A percentile compares a stretch with the other conserved stretches of the same genome.
phyloP scores from a whole-genome alignment of 1,140 invertebrate genomes.

The Ruditapes philippinarum region DNA sequence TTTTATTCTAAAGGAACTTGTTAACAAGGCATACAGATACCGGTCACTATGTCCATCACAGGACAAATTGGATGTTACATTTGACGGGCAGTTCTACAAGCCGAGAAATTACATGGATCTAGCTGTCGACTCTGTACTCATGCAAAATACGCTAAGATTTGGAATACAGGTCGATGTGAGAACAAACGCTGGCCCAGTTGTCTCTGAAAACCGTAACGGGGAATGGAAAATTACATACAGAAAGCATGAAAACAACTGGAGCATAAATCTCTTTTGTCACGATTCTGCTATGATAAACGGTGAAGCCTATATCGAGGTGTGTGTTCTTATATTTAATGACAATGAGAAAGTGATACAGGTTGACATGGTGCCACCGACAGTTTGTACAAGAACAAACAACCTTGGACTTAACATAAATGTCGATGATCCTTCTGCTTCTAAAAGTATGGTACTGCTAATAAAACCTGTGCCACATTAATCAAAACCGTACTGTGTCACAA shows the following conservation, averaged over 20 bases:
- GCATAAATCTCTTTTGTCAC: constrained; percentile 84
- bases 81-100: constrained; percentile 80
- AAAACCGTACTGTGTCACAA: too few relatives aligned
- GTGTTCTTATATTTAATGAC: constrained; percentile 83
- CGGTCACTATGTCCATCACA: constrained; percentile 84
- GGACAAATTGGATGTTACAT: constrained; percentile 76
- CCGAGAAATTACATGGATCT: constrained; percentile 85
- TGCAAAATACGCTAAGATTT: constrained; percentile 86
- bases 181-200: constrained; percentile 84
- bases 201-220: constrained; percentile 80
- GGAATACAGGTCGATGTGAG: constrained; percentile 86
- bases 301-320: constrained; percentile 82
- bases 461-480: constrained; percentile 83
- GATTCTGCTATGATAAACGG: constrained; percentile 84
- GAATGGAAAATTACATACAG: constrained; percentile 87
- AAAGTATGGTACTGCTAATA: constrained; percentile 84
- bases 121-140: constrained; percentile 84
- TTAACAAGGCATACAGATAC: constrained; percentile 85
- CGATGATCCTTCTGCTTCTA: constrained; percentile 75
- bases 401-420: constrained; percentile 81
- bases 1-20: constrained; percentile 77
- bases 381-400: constrained; percentile 81
- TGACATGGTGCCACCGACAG: constrained; percentile 77
- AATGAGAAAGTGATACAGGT: constrained; percentile 85
- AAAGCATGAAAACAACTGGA: constrained; percentile 83